These are phyloP conservation scores for Clivina fossor DNA, from an alignment of 2,888 invertebrate genomes.

Conservation along the genomic window DNA sequence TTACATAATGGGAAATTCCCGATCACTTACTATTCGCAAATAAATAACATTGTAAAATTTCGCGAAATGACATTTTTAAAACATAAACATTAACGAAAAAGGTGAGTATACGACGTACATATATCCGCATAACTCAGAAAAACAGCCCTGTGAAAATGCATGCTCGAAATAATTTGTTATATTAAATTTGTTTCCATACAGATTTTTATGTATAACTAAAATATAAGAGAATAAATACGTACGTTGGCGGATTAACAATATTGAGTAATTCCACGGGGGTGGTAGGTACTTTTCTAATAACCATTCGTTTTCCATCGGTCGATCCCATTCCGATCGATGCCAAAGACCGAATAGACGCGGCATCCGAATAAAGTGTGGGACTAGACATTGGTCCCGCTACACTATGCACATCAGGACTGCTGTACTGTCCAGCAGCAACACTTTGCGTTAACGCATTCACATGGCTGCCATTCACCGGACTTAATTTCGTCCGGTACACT, in stretches of 20 bases:
- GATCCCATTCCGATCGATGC: conserved; percentile 88
- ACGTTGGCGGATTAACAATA: conserved; percentile 82
- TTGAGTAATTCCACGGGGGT: conserved; percentile 84
- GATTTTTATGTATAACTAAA: no score
- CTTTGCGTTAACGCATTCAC: background rate
- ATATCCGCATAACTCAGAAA: no score
- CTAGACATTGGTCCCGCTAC: conserved; percentile 54
- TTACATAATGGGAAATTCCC: no score
- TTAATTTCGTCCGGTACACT: background rate
- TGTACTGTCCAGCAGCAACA: conserved; percentile 48
- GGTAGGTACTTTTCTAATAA: conserved; percentile 79
- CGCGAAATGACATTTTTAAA: no score
- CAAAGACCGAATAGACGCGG: conserved; percentile 74
- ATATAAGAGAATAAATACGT: no score
- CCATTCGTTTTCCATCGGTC: conserved; percentile 83
- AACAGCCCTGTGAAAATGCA: no score
- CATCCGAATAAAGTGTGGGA: conserved; percentile 59
- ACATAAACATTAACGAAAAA: no score
- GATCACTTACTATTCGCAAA: no score
- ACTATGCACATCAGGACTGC: conserved; percentile 65
- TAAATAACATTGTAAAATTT: no score
- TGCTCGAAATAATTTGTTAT: no score
- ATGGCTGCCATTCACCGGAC: background rate
- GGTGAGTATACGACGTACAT: no score
- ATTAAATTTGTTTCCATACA: no score